Base-by-base conservation (phyloP, 1,140 invertebrate genomes). In the Cyphomyrmex costatus region DNA sequence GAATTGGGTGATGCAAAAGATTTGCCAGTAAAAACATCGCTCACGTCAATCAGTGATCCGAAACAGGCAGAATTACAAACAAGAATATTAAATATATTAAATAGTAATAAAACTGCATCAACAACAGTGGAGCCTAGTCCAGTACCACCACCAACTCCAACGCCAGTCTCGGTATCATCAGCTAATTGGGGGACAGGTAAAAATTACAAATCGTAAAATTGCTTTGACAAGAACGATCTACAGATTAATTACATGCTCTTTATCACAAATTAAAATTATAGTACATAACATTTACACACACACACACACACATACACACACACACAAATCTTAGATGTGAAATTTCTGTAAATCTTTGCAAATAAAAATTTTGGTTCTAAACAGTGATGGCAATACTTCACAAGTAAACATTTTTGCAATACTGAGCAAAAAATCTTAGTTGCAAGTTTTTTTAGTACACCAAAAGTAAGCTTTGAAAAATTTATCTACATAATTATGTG, bases 21-120 rank as follows among this genome's bases (percentile, higher is more conserved):
- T 87, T 86, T 95, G 8, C 95, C 96, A 16, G 91, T 95, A 0
- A 93, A 95, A n/a, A 90, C 94, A 3, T 89, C 94, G 2, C 86
- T 95, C 33, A 85, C 94, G n/a, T 90, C 92, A 83, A 66, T 92
- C 85, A 89, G 86, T 87, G 87, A 96, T 85, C 94, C 96, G 88
- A 95, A 97, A 74, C 96, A 97, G 92, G 96, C 96, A 0, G 98
- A 98, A 93, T 93, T 98, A 6, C 98, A 98, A 90, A 97, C 97
- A 89, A 96, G 98, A 88, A 98, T 99, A 80, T 95, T 98, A 46
- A 98, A 96, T 93, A 98, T 98, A 71, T 93, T 98, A 83, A 98
- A 98, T 90, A 97, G 93, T 82, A 94, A 94, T 90, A 93, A 95
- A 89, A 91, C 66, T 88, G 63, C 89, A 12, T 51, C 90, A 0